Percentiles rank a stretch among this genome's conserved stretches.
Conservation (phyloP, 2,888 invertebrate species). For the Trichogramma evanescens region DNA sequence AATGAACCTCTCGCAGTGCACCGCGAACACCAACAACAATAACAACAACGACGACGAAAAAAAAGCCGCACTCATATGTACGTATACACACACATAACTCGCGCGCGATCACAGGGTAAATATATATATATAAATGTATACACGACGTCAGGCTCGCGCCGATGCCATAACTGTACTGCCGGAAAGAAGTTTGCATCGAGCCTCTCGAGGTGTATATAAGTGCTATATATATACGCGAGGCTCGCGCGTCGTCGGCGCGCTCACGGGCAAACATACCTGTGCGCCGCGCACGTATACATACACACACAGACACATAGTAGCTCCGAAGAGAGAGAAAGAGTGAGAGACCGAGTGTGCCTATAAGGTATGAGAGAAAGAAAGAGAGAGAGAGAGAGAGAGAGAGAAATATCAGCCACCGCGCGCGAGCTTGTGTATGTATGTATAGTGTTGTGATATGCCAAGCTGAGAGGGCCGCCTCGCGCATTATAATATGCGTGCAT, state of each 20-base stretch:
- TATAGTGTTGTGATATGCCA: neutral
- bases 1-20: no score
- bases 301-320: neutral
- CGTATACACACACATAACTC: neutral
- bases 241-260: neutral
- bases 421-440: neutral
- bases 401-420: conserved; percentile 20
- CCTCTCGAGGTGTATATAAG: conserved; percentile 1
- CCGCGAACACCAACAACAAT: no score
- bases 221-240: no score
- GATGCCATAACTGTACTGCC: conserved; percentile 41
- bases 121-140: no score
- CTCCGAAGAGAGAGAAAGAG: neutral
- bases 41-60: no score
- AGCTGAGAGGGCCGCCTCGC: neutral
- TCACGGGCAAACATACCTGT: neutral
- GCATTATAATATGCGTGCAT: no score
- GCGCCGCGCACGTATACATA: neutral
- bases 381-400: conserved; percentile 14
- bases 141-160: conserved; percentile 31
- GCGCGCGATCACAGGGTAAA: no score
- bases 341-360: conserved; percentile 11
- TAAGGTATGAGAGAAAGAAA: conserved; percentile 7
- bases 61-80: neutral
- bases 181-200: conserved; percentile 19